Base-by-base conservation (phyloP, 2,888 invertebrate species). In the Caenorhabditis uteleia region DNA sequence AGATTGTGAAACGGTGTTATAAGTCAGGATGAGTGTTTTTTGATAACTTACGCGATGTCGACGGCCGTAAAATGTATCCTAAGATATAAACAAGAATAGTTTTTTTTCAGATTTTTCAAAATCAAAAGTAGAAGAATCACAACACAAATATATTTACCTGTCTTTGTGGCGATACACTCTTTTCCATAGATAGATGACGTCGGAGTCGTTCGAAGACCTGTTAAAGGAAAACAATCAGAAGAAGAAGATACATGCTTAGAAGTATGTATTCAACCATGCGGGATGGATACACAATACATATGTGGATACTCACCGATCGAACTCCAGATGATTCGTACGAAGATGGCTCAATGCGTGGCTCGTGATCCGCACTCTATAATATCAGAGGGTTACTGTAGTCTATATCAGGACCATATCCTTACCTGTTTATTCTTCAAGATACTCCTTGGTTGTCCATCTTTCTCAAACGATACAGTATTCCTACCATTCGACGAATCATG, bases 401-500 rank as follows among this genome's bases (percentile, higher is more conserved):
- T 40, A 14, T n/a, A 38, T 10, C 6, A 18, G 14, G n/a, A 20
- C 49, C 23, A 7, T 40, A 29, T 25, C 34, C 3, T 31, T 33
- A 68, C 74, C 62, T 77, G 78, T 59, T 77, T 79, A 56, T 79
- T 82, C 59, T 81, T 82, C 23, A 82, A 69, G 58, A 82, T 82
- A 50, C 75, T 61, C 64, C 77, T 55, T 49, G 74, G 59, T 53
- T 59, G 62, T 29, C 66, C 62, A 36, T 66, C 67, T 33, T 66
- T 67, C 39, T 72, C 72, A 42, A 69, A 57, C 16, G 57, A 48
- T 25, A 57, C 56, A 43, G 58, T 62, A 8, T 65, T 42, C 39
- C 67, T 45, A 31, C 62, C 68, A 39, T 56, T 58, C 14, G 57
- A 73, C 58, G 77, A 70, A 57, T 81, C 81, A 50, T 82, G 78